phyloP scores from a whole-genome alignment of 2,113 vertebrate species.

The Pipra filicauda region DNA sequence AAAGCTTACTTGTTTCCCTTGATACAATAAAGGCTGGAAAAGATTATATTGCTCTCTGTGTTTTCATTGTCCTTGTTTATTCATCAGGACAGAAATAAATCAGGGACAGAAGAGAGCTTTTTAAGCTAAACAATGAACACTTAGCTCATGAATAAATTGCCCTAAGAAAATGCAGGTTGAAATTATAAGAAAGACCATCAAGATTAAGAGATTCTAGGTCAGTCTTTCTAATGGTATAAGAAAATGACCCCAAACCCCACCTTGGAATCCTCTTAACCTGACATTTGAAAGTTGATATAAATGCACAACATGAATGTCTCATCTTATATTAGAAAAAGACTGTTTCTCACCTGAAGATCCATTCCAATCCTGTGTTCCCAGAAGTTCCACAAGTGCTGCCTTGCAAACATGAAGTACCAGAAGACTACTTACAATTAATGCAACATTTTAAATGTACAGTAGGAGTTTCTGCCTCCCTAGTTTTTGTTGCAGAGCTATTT shows the following conservation, averaged over 20 bases:
- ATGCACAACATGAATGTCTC: neutral
- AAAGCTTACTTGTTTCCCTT: neutral
- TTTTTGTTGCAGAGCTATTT: neutral
- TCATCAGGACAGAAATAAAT: slow-evolving; percentile 28
- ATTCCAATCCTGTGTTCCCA: neutral
- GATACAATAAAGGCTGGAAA: neutral
- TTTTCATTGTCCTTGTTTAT: slow-evolving; percentile 21
- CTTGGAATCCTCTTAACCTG: neutral
- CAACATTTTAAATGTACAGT: neutral
- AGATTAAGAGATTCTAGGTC: neutral
- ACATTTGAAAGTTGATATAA: neutral
- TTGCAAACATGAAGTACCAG: neutral
- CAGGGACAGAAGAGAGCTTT: neutral
- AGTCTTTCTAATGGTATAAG: neutral
- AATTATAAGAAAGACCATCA: neutral
- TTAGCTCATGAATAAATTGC: slow-evolving; percentile 1
- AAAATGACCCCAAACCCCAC: fast-evolving
- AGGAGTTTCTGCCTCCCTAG: neutral
- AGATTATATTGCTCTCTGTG: neutral
- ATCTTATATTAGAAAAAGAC: neutral
- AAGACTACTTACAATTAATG: neutral
- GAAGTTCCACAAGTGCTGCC: neutral
- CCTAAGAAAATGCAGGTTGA: neutral
- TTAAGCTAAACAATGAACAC: neutral
- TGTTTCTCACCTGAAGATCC: neutral